Evolutionary conservation across 92 coral and sea anemone species (phyloP).

Genomic region (Scolanthus callimorphus): DNA sequence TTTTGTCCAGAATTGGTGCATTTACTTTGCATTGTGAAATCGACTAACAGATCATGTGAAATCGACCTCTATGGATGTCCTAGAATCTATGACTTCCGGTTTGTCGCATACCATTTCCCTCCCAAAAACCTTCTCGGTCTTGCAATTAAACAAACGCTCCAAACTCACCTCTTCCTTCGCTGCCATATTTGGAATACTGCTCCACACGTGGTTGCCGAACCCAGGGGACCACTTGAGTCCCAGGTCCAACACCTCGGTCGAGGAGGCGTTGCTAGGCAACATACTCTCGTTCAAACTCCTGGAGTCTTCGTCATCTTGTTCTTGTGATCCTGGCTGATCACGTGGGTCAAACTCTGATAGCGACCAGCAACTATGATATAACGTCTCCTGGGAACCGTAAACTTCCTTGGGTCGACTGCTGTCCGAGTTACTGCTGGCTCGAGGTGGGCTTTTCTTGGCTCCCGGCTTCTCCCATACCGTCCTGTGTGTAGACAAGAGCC

Average conservation of each 20-base stretch:
- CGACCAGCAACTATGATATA: conserved; percentile 98
- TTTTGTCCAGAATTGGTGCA: too few relatives aligned
- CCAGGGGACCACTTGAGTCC: conserved; percentile 81
- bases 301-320: conserved; percentile 62
- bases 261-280: conserved; percentile 59
- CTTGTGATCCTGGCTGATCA: conserved; percentile 26
- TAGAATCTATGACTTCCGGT: too few relatives aligned
- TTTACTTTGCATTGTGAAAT: too few relatives aligned
- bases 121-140: too few relatives aligned
- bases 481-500: too few relatives aligned
- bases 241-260: conserved; percentile 51
- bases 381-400: conserved; percentile 90
- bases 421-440: conserved; percentile 13
- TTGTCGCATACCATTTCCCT: too few relatives aligned
- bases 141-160: not conserved
- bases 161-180: conserved; percentile 29
- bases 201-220: conserved; percentile 54
- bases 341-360: conserved; percentile 60
- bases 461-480: conserved; percentile 91
- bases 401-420: conserved; percentile 50
- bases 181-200: conserved; percentile 65
- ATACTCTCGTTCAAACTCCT: conserved; percentile 71
- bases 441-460: conserved; percentile 24
- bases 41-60: too few relatives aligned
- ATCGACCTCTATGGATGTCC: too few relatives aligned